Evolutionary conservation across 2,113 vertebrate species (phyloP), one percentile per base, ranked within the genome.

Genomic region (Todiramphus saurophagus): DNA sequence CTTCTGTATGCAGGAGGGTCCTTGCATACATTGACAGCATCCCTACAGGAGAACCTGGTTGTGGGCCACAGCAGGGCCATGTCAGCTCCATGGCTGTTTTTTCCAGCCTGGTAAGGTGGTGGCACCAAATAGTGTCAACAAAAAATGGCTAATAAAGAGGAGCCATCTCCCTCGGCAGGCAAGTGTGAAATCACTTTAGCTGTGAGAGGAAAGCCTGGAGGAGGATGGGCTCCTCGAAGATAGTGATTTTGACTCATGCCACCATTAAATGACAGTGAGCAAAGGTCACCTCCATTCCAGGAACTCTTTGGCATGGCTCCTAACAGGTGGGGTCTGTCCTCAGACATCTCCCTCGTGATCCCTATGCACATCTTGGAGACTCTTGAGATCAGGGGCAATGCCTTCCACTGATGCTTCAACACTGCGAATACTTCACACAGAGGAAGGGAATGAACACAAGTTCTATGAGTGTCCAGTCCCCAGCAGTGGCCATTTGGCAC

Each of bases 81-180:
- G 8, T 43, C 76, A 89, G 83, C 51, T 51, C 64, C 2, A 0
- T 1, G 0, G 33, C 86, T 78, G 80, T 59, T 75, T 94, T 91
- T 92, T 91, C 95, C 43, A 33, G 89, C 53, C 58, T 2, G 60
- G 56, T 37, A 43, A 92, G 80, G 64, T 31, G 33, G 20, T 0
- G 1, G 33, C 73, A 81, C 46, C 25, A 30, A 75, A 78, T 14
- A 4, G 33, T 24, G 69, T 68, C 89, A 82, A 93, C 66, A 64
- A 33, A 56, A 84, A 64, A 20, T 12, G 33, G 23, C 62, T 79
- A 41, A 43, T 17, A 10, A 51, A 67, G 66, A 51, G 73, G 27
- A 87, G 66, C 51, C 0, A 0, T 78, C 89, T 95, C 95, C 94
- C 94, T 94, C 95, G 95, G 69, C 93, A 69, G 94, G 94, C 3